Evolutionary conservation across 2,888 invertebrate genomes (phyloP).

Genomic region (Chalcis sispes): DNA sequence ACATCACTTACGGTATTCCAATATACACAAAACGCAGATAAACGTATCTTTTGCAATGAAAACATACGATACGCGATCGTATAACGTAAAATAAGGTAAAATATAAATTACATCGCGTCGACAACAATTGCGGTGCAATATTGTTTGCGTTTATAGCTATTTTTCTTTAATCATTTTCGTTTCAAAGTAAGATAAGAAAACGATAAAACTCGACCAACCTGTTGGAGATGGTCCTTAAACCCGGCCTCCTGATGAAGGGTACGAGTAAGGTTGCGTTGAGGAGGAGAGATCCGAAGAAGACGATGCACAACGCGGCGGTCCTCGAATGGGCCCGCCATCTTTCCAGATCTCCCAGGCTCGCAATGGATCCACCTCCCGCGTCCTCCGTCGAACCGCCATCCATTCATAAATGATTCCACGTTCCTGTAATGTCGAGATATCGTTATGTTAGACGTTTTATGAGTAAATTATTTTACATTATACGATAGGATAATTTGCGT

Average conservation of each 20-base stretch:
- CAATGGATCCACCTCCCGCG: constrained; percentile 70
- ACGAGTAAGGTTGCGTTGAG: constrained; percentile 85
- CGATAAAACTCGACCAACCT: constrained; percentile 78
- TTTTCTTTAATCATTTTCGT: neutral
- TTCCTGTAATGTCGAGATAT: too few species aligned
- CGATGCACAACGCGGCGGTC: constrained; percentile 69
- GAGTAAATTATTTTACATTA: too few species aligned
- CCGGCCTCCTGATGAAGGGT: constrained; percentile 85
- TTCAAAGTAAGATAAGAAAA: neutral
- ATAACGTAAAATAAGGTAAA: too few species aligned
- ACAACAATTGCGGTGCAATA: too few species aligned
- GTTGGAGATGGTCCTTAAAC: constrained; percentile 87
- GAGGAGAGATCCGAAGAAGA: constrained; percentile 83
- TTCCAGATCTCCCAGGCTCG: constrained; percentile 70
- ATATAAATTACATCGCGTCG: too few species aligned
- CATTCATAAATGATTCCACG: constrained; percentile 75
- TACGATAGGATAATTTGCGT: too few species aligned
- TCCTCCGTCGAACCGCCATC: constrained; percentile 74
- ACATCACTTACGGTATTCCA: too few species aligned
- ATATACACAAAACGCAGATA: too few species aligned
- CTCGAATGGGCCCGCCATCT: constrained; percentile 71
- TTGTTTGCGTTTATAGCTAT: too few species aligned
- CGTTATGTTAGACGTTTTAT: too few species aligned
- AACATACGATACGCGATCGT: too few species aligned
- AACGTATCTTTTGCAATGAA: too few species aligned